phyloP scores from a whole-genome alignment of 2,113 vertebrate genomes.

The Stictonetta naevosa region DNA sequence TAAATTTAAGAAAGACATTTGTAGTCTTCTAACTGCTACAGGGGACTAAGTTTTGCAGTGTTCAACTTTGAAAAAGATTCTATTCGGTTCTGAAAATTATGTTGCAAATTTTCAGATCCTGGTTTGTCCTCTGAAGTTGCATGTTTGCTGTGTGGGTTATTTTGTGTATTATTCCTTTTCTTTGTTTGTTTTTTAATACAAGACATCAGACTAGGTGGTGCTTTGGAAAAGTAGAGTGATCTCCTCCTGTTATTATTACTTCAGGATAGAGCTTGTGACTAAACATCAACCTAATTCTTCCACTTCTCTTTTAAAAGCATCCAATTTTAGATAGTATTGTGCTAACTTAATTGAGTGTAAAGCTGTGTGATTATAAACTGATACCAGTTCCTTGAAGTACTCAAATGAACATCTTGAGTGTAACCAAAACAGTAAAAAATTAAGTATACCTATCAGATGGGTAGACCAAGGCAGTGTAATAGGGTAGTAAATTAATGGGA shows the following conservation, averaged over 20 bases:
- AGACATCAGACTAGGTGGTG: not conserved
- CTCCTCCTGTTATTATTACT: accelerated
- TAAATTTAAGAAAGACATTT: not conserved
- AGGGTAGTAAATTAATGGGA: not conserved
- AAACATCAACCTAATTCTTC: not conserved
- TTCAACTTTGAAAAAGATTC: not conserved
- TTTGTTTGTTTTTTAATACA: not conserved
- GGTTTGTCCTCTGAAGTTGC: not conserved
- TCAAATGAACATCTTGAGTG: not conserved
- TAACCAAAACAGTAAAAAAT: not conserved
- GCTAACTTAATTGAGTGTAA: not conserved
- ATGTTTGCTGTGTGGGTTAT: not conserved
- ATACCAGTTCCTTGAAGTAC: not conserved
- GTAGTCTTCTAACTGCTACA: not conserved
- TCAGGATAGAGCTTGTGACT: not conserved
- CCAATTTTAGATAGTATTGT: not conserved
- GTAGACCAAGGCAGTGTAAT: not conserved
- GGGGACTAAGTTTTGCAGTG: not conserved
- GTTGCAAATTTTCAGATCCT: not conserved
- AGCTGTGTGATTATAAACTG: not conserved
- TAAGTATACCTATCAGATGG: not conserved
- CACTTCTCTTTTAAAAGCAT: not conserved
- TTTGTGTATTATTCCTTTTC: too few relatives aligned
- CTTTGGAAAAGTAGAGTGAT: not conserved
- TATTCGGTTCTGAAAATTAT: accelerated